Percentiles rank a stretch among this genome's conserved stretches.
These are phyloP conservation scores for Clarias platycephalus DNA, from an alignment of 2,797 vertebrate species.

Conservation along the genomic window DNA sequence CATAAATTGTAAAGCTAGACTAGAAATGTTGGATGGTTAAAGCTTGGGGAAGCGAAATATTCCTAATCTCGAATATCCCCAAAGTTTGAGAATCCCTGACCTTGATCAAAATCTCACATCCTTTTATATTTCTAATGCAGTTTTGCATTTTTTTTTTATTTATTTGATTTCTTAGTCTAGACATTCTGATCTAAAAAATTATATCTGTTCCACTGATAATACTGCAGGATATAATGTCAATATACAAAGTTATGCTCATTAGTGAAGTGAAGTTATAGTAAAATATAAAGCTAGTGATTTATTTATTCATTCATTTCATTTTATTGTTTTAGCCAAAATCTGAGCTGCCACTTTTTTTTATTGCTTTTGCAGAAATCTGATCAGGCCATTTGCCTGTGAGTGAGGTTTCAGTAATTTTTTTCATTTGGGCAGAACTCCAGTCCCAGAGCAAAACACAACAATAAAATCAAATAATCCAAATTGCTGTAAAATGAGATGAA, in stretches of 20 bases:
- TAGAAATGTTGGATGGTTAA: neutral
- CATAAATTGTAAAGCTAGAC: neutral
- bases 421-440: conserved; percentile 4
- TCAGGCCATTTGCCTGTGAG: conserved; percentile 5
- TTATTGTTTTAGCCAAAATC: neutral
- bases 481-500: conserved; percentile 3
- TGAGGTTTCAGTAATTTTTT: neutral
- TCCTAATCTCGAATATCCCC: neutral
- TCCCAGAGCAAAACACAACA: neutral
- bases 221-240: neutral
- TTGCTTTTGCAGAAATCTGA: conserved; percentile 2
- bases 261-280: too few relatives aligned
- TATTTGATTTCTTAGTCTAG: neutral
- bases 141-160: neutral
- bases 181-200: neutral
- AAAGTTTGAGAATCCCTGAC: neutral
- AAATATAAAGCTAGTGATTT: too few relatives aligned
- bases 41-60: neutral
- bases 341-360: neutral
- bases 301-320: neutral
- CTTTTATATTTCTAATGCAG: neutral
- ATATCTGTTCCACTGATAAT: neutral
- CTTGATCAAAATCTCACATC: neutral
- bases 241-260: too few relatives aligned
- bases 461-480: conserved; percentile 8